Percentiles rank a stretch among this genome's conserved stretches.
Conservation (phyloP, 2,888 invertebrate species). For the Drosophila atripex region DNA sequence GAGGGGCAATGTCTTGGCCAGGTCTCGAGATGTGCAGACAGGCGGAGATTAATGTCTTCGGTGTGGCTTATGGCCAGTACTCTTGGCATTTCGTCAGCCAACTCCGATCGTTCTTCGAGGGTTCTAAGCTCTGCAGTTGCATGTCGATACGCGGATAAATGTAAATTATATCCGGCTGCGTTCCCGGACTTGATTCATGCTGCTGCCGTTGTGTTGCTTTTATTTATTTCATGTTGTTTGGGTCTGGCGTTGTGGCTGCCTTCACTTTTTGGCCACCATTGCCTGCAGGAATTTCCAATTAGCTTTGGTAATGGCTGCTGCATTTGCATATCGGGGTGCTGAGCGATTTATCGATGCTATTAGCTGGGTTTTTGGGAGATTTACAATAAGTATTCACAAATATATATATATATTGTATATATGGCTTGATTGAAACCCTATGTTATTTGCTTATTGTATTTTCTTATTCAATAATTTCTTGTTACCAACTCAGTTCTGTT, state of each 20-base stretch:
- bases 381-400: not conserved
- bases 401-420: not conserved
- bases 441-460: not conserved
- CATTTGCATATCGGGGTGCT: conserved; percentile 49
- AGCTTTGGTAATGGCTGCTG: conserved; percentile 64
- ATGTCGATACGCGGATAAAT: conserved; percentile 53
- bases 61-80: conserved; percentile 22
- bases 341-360: conserved; percentile 57
- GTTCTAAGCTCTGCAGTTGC: conserved; percentile 37
- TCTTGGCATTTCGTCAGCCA: conserved; percentile 62
- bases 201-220: conserved; percentile 17
- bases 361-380: conserved; percentile 27
- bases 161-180: conserved; percentile 65
- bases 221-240: conserved; percentile 7
- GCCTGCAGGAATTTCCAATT: conserved; percentile 79
- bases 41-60: conserved; percentile 44
- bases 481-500: conserved; percentile 22
- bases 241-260: conserved; percentile 8
- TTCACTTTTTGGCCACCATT: conserved; percentile 46
- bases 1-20: conserved; percentile 34
- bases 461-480: conserved; percentile 13
- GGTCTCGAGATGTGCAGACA: conserved; percentile 35
- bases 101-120: conserved; percentile 40
- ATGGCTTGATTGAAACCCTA: not conserved
- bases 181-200: conserved; percentile 67